Percentiles rank a stretch among this genome's conserved stretches.
Conservation (phyloP, 2,888 invertebrate species). For the Mesodorylaimus sp. region DNA sequence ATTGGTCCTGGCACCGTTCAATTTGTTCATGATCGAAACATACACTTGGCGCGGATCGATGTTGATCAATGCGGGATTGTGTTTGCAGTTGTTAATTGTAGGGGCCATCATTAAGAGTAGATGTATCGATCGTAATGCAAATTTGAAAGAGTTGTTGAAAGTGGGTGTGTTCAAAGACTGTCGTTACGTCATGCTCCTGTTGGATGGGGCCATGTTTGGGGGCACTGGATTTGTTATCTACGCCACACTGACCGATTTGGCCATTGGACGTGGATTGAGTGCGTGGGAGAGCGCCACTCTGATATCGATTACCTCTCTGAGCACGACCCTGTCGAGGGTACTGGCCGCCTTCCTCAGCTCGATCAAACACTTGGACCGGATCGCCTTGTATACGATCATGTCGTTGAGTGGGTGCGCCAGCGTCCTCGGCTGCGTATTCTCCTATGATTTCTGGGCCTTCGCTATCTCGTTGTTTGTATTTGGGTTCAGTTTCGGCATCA, state of each 20-base stretch:
- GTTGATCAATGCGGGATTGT: constrained; percentile 21
- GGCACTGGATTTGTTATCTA: constrained; percentile 6
- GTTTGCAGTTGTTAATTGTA: neutral
- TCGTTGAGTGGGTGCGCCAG: too few relatives aligned
- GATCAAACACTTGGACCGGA: neutral
- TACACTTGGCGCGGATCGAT: constrained; percentile 31
- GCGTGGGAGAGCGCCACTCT: constrained; percentile 5
- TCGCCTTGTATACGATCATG: too few relatives aligned
- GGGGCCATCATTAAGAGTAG: neutral
- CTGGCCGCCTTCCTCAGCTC: constrained; percentile 4
- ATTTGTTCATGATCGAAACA: constrained; percentile 21
- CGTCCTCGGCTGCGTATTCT: neutral
- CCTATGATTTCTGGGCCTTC: neutral
- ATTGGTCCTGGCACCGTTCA: constrained; percentile 29
- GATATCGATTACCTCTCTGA: constrained; percentile 6
- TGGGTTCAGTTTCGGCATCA: neutral
- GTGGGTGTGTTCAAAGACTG: neutral
- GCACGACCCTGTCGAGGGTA: constrained; percentile 7
- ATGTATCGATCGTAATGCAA: too few relatives aligned
- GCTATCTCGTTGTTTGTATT: neutral
- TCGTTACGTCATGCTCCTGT: constrained; percentile 2
- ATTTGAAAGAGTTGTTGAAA: too few relatives aligned
- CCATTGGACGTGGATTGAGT: constrained; percentile 1
- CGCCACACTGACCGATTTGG: constrained; percentile 7
- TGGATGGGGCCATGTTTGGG: neutral